These are phyloP conservation scores for Calyptomena viridis DNA, from an alignment of 2,113 vertebrate species.

Conservation along the genomic window DNA sequence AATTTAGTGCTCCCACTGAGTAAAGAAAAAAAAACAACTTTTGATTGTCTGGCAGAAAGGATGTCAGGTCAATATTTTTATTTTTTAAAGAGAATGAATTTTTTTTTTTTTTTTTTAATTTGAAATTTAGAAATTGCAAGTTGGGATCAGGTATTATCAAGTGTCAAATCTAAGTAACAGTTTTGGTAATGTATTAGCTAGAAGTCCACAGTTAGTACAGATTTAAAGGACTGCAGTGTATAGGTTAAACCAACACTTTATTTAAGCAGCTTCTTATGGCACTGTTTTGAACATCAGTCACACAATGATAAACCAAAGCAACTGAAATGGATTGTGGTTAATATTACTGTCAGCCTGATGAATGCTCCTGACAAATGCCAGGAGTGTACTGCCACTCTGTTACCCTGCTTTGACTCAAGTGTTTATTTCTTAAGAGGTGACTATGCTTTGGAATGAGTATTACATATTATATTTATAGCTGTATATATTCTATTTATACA, in stretches of 20 bases:
- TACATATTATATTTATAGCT: constrained; percentile 61
- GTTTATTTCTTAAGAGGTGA: constrained; percentile 65
- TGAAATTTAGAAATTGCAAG: neutral
- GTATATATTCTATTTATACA: constrained; percentile 61
- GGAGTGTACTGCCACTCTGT: constrained; percentile 56
- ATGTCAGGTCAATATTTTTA: neutral
- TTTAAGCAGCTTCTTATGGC: constrained; percentile 62
- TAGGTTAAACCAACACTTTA: constrained; percentile 68
- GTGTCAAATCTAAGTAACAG: neutral
- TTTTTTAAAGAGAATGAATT: neutral
- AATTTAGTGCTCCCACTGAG: neutral
- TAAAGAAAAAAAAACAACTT: neutral
- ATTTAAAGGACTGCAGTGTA: constrained; percentile 22
- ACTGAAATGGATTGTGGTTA: constrained; percentile 75
- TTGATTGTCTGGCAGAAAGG: neutral
- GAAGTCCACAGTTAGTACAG: neutral
- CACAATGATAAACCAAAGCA: constrained; percentile 72
- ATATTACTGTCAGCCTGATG: constrained; percentile 73
- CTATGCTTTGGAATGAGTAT: constrained; percentile 31
- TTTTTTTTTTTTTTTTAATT: neutral
- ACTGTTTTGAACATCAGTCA: constrained; percentile 73
- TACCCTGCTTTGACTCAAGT: constrained; percentile 50
- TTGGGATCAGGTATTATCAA: neutral
- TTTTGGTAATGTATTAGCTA: neutral
- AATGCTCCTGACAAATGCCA: constrained; percentile 66